phyloP scores from a whole-genome alignment of 1,140 invertebrate species.

The Stegodyphus mimosarum region DNA sequence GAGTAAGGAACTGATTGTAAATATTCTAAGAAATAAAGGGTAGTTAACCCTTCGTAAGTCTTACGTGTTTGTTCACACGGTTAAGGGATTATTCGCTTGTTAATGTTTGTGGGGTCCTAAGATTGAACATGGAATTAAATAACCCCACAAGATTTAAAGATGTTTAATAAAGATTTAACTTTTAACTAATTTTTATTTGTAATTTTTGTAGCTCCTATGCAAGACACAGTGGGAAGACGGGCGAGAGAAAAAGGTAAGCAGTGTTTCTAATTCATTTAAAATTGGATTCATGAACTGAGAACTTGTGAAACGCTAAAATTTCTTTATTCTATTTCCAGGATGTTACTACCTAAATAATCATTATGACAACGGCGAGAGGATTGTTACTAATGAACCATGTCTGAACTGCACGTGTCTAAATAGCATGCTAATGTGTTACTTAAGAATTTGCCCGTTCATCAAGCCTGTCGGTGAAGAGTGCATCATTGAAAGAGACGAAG shows the following conservation, averaged over 20 bases:
- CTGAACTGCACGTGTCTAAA: slow-evolving; percentile 95
- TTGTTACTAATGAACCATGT: slow-evolving; percentile 89
- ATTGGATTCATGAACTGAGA: too few species aligned
- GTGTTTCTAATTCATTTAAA: too few species aligned
- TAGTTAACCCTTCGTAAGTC: too few species aligned
- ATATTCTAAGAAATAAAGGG: too few species aligned
- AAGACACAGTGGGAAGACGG: neutral
- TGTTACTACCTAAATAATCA: slow-evolving; percentile 95
- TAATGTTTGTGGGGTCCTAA: too few species aligned
- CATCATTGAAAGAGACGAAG: slow-evolving; percentile 86
- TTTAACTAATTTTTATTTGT: neutral
- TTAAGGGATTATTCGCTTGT: too few species aligned
- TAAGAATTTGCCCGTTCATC: slow-evolving; percentile 89
- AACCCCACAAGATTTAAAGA: too few species aligned
- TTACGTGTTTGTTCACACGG: too few species aligned
- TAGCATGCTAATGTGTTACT: slow-evolving; percentile 94
- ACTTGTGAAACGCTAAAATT: neutral
- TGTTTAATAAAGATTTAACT: neutral
- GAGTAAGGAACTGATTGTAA: too few species aligned
- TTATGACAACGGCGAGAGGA: slow-evolving; percentile 91
- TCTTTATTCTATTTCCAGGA: slow-evolving; percentile 69
- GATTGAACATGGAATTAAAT: too few species aligned
- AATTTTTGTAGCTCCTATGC: neutral
- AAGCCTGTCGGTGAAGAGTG: slow-evolving; percentile 89
- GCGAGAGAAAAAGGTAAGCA: neutral